Base-by-base conservation (phyloP, 1,140 invertebrate species). In the Penaeus japonicus region DNA sequence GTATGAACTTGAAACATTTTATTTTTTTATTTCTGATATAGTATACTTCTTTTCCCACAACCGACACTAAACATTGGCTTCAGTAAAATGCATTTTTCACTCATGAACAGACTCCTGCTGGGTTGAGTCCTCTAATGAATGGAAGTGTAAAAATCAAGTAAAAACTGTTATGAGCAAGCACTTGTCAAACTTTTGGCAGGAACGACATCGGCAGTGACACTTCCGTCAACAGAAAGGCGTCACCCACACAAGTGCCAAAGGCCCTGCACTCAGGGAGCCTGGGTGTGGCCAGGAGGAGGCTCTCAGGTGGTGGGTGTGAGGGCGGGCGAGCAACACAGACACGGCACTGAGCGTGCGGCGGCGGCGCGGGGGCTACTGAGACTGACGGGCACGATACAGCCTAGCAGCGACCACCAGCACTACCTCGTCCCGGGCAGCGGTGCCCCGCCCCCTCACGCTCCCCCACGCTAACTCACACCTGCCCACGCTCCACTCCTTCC, bases 231-330 rank as follows among this genome's bases (percentile, higher is more conserved):
- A 57, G 53, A n/a, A 54, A 73, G 84, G 55, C 62, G 55, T 39
- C 39, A 80, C 54, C 55, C 75, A 53, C 55, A 47, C 85, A 55
- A 57, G 75, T 65, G 54, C 55, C 35, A 79, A 65, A 59, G 39
- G 47, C 22, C n/a, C n/a, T 75, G 62, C 39, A 53, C n/a, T 27
- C 39, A 47, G 47, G 47, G 7, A 24, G 77, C n/a, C 77, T 82
- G 62, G 39, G 85, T n/a, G 59, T 54, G 59, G 59, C 24, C 55
- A 18, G 24, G 87, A 83, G 79, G 59, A 82, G 70, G 80, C 70
- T 59, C 62, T 82, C 53, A 83, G 81, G 87, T 70, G 65, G 87
- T 35, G 78, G 78, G 85, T 87, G 85, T 87, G 85, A 87, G 85
- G 85, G 85, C 85, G 85, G 75, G 47, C 85, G 85, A 87, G 85